phyloP scores from a whole-genome alignment of 2,113 vertebrate genomes.

The Charadrius vociferus region DNA sequence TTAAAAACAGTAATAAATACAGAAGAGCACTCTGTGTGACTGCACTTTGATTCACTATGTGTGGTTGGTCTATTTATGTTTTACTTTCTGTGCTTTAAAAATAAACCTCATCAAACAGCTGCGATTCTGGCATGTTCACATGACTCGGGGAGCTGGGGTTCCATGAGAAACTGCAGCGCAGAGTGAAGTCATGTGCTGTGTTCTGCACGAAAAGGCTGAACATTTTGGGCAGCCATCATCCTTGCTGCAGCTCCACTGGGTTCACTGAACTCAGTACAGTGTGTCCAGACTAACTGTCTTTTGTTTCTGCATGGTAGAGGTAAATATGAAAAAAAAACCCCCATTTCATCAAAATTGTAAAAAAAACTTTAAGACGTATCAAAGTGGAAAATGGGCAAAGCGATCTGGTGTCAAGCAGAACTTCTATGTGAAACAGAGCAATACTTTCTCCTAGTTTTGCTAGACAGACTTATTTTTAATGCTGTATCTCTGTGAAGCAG shows the following conservation, averaged over 20 bases:
- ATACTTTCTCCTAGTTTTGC: not conserved
- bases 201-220: not conserved
- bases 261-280: not conserved
- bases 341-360: not conserved
- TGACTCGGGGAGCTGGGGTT: not conserved
- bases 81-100: not conserved
- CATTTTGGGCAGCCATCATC: not conserved
- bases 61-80: not conserved
- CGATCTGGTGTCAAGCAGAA: not conserved
- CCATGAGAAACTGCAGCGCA: not conserved
- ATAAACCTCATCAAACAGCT: not conserved
- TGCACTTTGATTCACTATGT: not conserved
- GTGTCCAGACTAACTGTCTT: not conserved
- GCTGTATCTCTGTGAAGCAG: not conserved
- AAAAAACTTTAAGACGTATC: not conserved
- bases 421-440: not conserved
- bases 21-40: not conserved
- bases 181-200: not conserved
- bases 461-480: not conserved
- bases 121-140: not conserved
- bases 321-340: not conserved
- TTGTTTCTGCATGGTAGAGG: not conserved
- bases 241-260: not conserved
- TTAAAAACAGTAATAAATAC: not conserved
- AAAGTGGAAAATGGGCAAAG: not conserved